Percentiles rank a stretch among this genome's conserved stretches.
Evolutionary conservation across 2,888 invertebrate species (phyloP).

Genomic region (Amphipyra tragopoginis): DNA sequence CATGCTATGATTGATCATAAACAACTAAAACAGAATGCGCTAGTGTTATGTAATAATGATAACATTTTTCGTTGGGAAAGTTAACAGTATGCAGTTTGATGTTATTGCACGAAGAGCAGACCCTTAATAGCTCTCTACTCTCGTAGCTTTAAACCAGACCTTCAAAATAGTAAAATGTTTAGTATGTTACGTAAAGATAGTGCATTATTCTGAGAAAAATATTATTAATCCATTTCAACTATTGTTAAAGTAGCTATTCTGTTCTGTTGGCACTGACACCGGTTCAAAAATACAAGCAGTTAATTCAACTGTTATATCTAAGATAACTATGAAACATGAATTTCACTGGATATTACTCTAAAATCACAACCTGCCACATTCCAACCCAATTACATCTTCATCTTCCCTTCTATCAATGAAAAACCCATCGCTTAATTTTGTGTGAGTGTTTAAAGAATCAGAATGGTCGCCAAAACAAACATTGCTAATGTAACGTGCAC

Average conservation of each 20-base stretch:
- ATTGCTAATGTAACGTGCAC: slow-evolving; percentile 69
- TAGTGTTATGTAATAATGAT: too few species aligned
- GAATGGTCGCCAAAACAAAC: slow-evolving; percentile 73
- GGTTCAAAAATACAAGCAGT: slow-evolving; percentile 10
- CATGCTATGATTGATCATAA: too few species aligned
- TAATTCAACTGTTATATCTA: slow-evolving; percentile 14
- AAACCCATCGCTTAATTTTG: slow-evolving; percentile 50
- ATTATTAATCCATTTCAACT: slow-evolving; percentile 1
- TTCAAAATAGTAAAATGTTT: too few species aligned
- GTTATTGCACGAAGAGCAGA: too few species aligned
- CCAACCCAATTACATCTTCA: slow-evolving; percentile 20
- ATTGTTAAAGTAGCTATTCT: slow-evolving; percentile 16
- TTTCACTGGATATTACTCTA: slow-evolving; percentile 11
- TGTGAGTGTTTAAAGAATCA: slow-evolving; percentile 45
- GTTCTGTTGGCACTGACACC: slow-evolving; percentile 28
- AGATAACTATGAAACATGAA: neutral
- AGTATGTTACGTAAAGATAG: too few species aligned
- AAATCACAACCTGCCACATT: slow-evolving; percentile 19
- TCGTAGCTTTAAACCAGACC: too few species aligned
- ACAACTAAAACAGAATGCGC: too few species aligned
- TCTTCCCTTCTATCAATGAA: slow-evolving; percentile 22
- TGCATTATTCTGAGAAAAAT: neutral
- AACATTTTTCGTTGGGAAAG: too few species aligned
- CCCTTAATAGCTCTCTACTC: too few species aligned
- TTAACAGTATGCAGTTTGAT: too few species aligned